These are phyloP conservation scores for Gymnocypris eckloni DNA, from an alignment of 2,797 vertebrate species.

Conservation along the genomic window DNA sequence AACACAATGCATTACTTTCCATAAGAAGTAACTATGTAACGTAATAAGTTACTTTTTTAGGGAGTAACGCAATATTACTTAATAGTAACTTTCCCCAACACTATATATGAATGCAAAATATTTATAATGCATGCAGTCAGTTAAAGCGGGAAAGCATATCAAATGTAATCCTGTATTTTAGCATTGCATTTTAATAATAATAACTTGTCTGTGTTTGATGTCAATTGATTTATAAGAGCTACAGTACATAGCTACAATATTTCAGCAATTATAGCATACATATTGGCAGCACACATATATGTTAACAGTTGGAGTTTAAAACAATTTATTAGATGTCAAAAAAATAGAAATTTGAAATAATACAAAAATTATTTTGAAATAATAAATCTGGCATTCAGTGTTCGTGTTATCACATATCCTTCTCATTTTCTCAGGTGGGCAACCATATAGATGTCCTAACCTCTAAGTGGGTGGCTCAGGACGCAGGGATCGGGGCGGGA, in stretches of 20 bases:
- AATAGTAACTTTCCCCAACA: no score
- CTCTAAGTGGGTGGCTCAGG: slow-evolving; percentile 96
- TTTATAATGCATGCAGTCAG: neutral
- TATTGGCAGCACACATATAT: neutral
- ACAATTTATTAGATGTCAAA: neutral
- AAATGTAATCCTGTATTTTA: neutral
- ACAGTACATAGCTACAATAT: neutral
- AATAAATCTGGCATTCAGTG: neutral
- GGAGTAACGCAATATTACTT: no score
- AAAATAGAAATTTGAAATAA: no score
- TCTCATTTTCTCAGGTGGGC: slow-evolving; percentile 82
- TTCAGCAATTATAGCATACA: neutral
- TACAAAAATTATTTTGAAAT: no score
- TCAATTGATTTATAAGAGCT: neutral
- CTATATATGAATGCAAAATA: no score
- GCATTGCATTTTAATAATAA: neutral
- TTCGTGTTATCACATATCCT: neutral
- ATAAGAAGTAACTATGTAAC: no score
- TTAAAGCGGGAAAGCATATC: neutral
- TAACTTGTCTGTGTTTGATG: neutral
- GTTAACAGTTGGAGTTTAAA: neutral
- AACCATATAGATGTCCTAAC: slow-evolving; percentile 95
- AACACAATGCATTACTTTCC: no score
- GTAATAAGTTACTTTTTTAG: no score
- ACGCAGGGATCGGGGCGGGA: slow-evolving; percentile 94